Conservation (phyloP, 2,888 invertebrate genomes). For the Caenorhabditis imperialis region DNA sequence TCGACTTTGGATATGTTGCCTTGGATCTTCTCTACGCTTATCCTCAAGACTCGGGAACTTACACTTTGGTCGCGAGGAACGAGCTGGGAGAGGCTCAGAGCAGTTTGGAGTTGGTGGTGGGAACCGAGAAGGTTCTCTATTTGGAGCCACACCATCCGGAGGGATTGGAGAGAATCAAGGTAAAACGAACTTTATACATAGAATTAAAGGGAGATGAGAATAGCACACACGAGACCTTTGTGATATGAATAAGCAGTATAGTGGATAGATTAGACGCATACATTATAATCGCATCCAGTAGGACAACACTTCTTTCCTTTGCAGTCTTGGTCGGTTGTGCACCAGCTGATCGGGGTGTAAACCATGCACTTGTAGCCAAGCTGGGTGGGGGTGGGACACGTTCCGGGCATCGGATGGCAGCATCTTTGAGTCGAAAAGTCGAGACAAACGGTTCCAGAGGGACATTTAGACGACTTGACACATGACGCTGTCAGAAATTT, state of each 20-base stretch:
- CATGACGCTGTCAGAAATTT: slow-evolving; percentile 50
- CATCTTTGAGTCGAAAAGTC: slow-evolving; percentile 50
- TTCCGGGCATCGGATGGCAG: slow-evolving; percentile 55
- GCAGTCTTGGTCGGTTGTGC: slow-evolving; percentile 48
- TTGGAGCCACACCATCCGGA: slow-evolving; percentile 87
- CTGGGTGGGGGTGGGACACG: slow-evolving; percentile 54
- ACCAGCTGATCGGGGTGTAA: slow-evolving; percentile 55
- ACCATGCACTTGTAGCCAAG: slow-evolving; percentile 55
- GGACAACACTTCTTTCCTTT: slow-evolving; percentile 58
- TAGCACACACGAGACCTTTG: background rate
- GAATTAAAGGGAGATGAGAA: slow-evolving; percentile 12
- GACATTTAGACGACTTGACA: slow-evolving; percentile 47
- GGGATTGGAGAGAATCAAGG: slow-evolving; percentile 65
- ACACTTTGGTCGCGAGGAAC: slow-evolving; percentile 87
- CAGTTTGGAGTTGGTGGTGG: slow-evolving; percentile 68
- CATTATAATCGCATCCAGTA: slow-evolving; percentile 56
- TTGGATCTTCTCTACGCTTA: slow-evolving; percentile 95
- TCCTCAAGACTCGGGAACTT: slow-evolving; percentile 94
- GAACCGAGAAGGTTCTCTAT: slow-evolving; percentile 80
- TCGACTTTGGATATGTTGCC: slow-evolving; percentile 98
- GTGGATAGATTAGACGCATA: slow-evolving; percentile 31
- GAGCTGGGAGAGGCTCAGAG: slow-evolving; percentile 84
- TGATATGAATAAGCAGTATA: background rate
- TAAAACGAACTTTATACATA: no score
- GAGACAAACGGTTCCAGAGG: slow-evolving; percentile 51